Evolutionary conservation across 1,140 invertebrate genomes (phyloP).

Genomic region (Hypothenemus hampei): DNA sequence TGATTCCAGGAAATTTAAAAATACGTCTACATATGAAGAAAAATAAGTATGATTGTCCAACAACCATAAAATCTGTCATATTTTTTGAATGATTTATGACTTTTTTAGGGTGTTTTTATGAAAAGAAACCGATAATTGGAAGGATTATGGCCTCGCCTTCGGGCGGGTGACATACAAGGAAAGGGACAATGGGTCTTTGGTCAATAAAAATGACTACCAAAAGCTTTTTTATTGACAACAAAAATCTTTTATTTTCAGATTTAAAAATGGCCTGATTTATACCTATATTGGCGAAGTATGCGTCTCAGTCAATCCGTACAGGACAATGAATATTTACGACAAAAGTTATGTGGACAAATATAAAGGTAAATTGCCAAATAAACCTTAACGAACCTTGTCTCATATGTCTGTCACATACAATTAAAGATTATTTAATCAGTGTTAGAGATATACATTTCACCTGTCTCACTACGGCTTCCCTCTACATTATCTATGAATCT

Average conservation of each 20-base stretch:
- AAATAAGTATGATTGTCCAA: background rate
- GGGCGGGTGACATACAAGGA: background rate
- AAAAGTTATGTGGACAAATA: conserved; percentile 75
- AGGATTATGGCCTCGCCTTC: background rate
- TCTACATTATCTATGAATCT: background rate
- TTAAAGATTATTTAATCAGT: too few relatives aligned
- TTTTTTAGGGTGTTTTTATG: background rate
- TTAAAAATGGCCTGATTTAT: conserved; percentile 83
- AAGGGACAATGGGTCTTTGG: background rate
- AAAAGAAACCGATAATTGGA: background rate
- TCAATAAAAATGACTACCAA: too few relatives aligned
- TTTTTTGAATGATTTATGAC: conserved; percentile 8
- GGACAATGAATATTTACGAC: conserved; percentile 80
- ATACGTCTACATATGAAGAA: too few relatives aligned
- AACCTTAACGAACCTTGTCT: too few relatives aligned
- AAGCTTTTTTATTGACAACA: background rate
- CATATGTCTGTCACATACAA: too few relatives aligned
- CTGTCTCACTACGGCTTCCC: background rate
- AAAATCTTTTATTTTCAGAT: conserved; percentile 59
- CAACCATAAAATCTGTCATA: background rate
- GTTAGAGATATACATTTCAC: too few relatives aligned
- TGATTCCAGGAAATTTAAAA: background rate
- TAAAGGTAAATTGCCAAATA: conserved; percentile 68
- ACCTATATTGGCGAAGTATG: conserved; percentile 93
- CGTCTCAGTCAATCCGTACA: conserved; percentile 88